phyloP scores from a whole-genome alignment of 1,140 invertebrate species.

The Dendroctonus valens region DNA sequence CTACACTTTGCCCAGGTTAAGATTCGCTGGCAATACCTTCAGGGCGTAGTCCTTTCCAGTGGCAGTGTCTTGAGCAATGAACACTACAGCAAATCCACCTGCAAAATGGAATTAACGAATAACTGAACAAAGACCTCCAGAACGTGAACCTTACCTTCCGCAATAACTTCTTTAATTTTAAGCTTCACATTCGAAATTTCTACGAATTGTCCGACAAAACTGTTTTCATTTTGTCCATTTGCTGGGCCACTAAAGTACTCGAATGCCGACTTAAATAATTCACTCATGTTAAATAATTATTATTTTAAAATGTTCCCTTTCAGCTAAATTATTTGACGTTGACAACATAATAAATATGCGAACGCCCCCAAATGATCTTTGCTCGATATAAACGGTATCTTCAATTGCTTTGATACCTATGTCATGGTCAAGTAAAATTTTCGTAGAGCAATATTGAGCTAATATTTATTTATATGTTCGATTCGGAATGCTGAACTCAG shows the following conservation, averaged over 20 bases:
- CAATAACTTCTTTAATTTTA: conserved; percentile 85
- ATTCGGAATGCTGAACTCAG: no score
- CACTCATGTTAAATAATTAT: conserved; percentile 66
- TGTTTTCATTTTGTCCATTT: conserved; percentile 68
- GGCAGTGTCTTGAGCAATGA: conserved; percentile 84
- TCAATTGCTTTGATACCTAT: no score
- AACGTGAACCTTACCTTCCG: conserved; percentile 73
- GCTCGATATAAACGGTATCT: no score
- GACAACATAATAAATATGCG: no score
- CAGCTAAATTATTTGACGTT: no score
- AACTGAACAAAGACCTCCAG: not conserved
- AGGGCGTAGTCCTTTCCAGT: conserved; percentile 88
- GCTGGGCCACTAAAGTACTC: conserved; percentile 73
- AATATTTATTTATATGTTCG: no score
- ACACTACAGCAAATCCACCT: conserved; percentile 95
- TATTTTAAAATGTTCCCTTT: not conserved
- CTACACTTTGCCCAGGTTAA: not conserved
- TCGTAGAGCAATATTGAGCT: no score
- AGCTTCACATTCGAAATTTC: conserved; percentile 88
- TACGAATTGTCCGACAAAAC: conserved; percentile 87
- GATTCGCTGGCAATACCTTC: conserved; percentile 56
- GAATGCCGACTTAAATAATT: conserved; percentile 84
- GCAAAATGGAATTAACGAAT: conserved; percentile 41
- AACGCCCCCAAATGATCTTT: no score
- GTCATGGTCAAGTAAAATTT: no score